Conservation (phyloP, 2,888 invertebrate species). For the Drosophila greeni region DNA sequence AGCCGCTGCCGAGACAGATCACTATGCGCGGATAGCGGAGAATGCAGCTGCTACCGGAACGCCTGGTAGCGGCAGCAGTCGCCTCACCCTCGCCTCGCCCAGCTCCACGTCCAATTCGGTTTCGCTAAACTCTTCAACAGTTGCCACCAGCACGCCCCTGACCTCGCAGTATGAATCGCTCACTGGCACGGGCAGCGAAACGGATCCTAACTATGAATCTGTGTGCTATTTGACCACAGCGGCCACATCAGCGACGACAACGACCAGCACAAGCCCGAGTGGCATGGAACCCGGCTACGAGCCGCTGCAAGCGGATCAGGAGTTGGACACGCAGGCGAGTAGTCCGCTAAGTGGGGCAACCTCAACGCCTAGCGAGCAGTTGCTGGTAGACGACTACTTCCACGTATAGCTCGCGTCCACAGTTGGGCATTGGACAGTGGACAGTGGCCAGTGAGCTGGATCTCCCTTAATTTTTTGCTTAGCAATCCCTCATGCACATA, state of each 20-base stretch:
- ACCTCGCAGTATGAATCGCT: conserved; percentile 90
- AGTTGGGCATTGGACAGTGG: neutral
- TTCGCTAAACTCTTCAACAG: conserved; percentile 66
- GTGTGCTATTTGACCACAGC: conserved; percentile 84
- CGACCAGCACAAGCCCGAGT: conserved; percentile 45
- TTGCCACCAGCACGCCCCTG: conserved; percentile 77
- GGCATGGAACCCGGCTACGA: conserved; percentile 85
- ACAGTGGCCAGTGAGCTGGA: conserved; percentile 54
- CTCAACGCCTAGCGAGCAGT: conserved; percentile 65
- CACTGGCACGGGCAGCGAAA: conserved; percentile 87
- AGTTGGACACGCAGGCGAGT: conserved; percentile 70
- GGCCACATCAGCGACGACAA: conserved; percentile 36
- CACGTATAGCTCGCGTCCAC: conserved; percentile 71
- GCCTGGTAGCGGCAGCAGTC: conserved; percentile 30
- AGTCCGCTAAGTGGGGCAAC: conserved; percentile 53
- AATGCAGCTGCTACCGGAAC: conserved; percentile 28
- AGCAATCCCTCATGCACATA: conserved; percentile 61
- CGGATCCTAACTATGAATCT: conserved; percentile 91
- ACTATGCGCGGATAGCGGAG: conserved; percentile 74
- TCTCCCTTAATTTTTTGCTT: conserved; percentile 59
- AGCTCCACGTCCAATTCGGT: conserved; percentile 44
- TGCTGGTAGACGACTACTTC: conserved; percentile 79
- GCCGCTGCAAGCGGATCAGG: conserved; percentile 76
- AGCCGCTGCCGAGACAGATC: conserved; percentile 63
- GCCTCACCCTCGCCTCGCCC: conserved; percentile 63